Percentiles rank a stretch among this genome's conserved stretches.
phyloP scores from a whole-genome alignment of 2,113 vertebrate genomes.

The Stigmatopora argus region DNA sequence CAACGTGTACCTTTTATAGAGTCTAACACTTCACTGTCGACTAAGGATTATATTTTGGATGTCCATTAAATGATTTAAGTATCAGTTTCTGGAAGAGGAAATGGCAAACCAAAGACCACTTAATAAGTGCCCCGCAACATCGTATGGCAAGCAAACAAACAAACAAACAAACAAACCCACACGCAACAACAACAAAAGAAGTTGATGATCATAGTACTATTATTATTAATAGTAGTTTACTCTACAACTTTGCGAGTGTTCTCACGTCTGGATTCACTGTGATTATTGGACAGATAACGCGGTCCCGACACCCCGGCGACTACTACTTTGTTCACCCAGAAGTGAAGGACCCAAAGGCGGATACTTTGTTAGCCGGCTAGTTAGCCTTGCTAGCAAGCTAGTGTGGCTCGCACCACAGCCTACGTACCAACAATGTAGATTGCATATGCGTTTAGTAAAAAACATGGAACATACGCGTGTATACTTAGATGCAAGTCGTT shows the following conservation, averaged over 20 bases:
- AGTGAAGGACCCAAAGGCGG: slow-evolving; percentile 16
- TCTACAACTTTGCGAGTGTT: slow-evolving; percentile 30
- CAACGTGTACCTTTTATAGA: neutral
- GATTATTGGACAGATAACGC: neutral
- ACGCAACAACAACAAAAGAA: too few relatives aligned
- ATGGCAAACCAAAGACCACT: neutral
- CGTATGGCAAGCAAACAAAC: neutral
- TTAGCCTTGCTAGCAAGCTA: slow-evolving; percentile 42
- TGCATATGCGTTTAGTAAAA: neutral
- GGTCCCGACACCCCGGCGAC: neutral
- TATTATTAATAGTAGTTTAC: neutral
- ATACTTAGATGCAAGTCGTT: slow-evolving; percentile 67
- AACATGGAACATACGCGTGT: slow-evolving; percentile 59
- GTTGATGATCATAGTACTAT: neutral
- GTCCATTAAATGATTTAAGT: neutral
- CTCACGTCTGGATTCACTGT: neutral
- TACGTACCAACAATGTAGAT: neutral
- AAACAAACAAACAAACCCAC: too few relatives aligned
- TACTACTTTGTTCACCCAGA: slow-evolving; percentile 20
- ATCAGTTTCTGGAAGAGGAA: neutral
- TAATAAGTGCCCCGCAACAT: neutral
- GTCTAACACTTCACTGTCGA: neutral
- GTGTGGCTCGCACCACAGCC: slow-evolving; percentile 24
- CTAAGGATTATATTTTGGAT: neutral
- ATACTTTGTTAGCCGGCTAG: slow-evolving; percentile 36